phyloP scores from a whole-genome alignment of 1,140 invertebrate genomes.

The Drosophila melanogaster region DNA sequence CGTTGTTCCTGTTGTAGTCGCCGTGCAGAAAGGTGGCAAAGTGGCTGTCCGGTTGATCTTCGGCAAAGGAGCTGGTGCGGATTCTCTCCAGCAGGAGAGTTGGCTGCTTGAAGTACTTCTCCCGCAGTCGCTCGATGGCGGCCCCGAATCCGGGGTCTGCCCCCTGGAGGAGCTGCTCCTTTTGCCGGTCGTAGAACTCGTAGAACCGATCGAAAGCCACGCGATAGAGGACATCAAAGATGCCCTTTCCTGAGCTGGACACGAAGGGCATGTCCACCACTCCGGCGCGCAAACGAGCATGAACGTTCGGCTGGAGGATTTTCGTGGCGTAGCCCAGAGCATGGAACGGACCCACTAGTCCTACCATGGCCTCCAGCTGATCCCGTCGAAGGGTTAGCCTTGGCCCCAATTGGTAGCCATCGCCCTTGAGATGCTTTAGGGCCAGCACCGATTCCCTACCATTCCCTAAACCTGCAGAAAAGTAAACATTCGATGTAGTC shows the following conservation, averaged over 20 bases:
- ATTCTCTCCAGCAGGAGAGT: constrained; percentile 60
- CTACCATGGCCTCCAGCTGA: constrained; percentile 73
- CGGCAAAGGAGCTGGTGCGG: constrained; percentile 36
- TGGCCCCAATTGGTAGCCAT: constrained; percentile 69
- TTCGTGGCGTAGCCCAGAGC: constrained; percentile 69
- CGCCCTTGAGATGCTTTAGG: constrained; percentile 65
- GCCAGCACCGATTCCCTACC: constrained; percentile 65
- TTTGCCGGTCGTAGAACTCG: constrained; percentile 59
- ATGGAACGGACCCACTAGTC: constrained; percentile 66
- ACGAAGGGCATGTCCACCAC: constrained; percentile 64
- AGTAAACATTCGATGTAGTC: neutral
- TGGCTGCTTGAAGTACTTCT: constrained; percentile 58
- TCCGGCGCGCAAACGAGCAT: constrained; percentile 47
- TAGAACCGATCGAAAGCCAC: constrained; percentile 73
- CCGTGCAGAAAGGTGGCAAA: constrained; percentile 79
- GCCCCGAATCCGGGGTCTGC: constrained; percentile 14
- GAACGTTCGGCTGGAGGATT: constrained; percentile 54
- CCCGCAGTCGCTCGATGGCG: constrained; percentile 53
- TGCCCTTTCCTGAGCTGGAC: neutral
- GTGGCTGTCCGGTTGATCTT: constrained; percentile 40
- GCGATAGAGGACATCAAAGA: constrained; percentile 60
- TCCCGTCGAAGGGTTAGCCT: constrained; percentile 56
- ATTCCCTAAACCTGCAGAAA: constrained; percentile 38
- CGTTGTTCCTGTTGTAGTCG: constrained; percentile 83
- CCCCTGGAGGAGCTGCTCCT: constrained; percentile 10